Evolutionary conservation across 92 coral and sea anemone species (phyloP).

Genomic region (Porites lobata): DNA sequence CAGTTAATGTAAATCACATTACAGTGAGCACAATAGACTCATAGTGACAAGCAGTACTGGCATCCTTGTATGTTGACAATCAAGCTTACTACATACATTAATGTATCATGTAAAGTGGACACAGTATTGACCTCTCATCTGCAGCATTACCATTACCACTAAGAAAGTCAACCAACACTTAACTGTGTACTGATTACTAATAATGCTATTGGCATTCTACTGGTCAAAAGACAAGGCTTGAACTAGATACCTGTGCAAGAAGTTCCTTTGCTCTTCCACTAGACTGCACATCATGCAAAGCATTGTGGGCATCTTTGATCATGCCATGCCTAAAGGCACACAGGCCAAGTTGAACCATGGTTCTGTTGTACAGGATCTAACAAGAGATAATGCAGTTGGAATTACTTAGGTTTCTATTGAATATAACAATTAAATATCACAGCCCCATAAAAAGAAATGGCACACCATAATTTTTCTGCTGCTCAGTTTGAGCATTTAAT

Average conservation of each 20-base stretch:
- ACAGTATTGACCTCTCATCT: too few species aligned
- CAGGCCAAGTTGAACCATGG: conserved; percentile 98
- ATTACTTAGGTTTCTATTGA: neutral
- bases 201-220: neutral
- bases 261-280: conserved; percentile 99
- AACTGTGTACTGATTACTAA: too few species aligned
- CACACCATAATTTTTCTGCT: too few species aligned
- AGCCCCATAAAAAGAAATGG: neutral
- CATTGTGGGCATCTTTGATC: conserved; percentile 98
- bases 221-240: neutral
- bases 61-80: too few species aligned
- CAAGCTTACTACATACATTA: neutral
- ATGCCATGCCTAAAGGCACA: conserved; percentile 99
- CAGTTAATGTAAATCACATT: too few species aligned
- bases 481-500: too few species aligned
- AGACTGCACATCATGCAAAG: conserved; percentile 96
- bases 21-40: too few species aligned
- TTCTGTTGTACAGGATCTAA: conserved; percentile 96
- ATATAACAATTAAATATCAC: neutral
- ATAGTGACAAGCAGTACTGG: too few species aligned
- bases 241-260: conserved; percentile 87
- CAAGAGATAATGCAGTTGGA: neutral
- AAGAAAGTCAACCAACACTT: too few species aligned
- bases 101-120: too few species aligned
- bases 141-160: too few species aligned